These are phyloP conservation scores for Gallinago media DNA, from an alignment of 2,113 vertebrate species.

Conservation along the genomic window DNA sequence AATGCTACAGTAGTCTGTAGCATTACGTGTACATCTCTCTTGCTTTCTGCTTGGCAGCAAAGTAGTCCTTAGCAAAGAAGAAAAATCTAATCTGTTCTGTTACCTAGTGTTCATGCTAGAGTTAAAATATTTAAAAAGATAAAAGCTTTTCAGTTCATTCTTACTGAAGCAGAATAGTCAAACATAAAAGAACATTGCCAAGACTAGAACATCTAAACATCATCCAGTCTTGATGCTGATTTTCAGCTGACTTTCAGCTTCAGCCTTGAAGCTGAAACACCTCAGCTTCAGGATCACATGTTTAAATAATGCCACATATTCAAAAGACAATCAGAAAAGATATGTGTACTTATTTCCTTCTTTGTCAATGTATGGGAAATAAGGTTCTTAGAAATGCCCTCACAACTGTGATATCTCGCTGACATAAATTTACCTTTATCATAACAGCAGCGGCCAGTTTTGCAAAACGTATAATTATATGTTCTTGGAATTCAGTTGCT, in stretches of 20 bases:
- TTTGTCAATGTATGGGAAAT: not conserved
- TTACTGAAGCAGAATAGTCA: constrained; percentile 18
- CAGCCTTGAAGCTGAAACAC: not conserved
- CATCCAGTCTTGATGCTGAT: not conserved
- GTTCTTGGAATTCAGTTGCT: not conserved
- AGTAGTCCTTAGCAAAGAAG: not conserved
- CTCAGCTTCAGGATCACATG: not conserved
- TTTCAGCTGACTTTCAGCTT: not conserved
- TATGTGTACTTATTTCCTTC: not conserved
- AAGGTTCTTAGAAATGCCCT: not conserved
- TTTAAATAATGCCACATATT: not conserved
- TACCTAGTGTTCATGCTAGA: not conserved
- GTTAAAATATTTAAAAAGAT: not conserved
- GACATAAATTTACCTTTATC: not conserved
- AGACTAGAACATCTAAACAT: not conserved
- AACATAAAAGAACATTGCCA: not conserved
- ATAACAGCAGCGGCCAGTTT: not conserved
- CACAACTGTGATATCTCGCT: not conserved
- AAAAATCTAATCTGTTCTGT: not conserved
- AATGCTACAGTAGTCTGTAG: not conserved
- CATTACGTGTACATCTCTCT: not conserved
- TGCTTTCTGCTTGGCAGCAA: not conserved
- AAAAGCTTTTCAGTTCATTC: constrained; percentile 4
- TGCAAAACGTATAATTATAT: not conserved
- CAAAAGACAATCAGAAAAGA: not conserved